Percentiles rank a stretch among this genome's conserved stretches.
Conservation (phyloP, 37 sponge, comb jelly and placozoan species). For the Oscarella lobularis region DNA sequence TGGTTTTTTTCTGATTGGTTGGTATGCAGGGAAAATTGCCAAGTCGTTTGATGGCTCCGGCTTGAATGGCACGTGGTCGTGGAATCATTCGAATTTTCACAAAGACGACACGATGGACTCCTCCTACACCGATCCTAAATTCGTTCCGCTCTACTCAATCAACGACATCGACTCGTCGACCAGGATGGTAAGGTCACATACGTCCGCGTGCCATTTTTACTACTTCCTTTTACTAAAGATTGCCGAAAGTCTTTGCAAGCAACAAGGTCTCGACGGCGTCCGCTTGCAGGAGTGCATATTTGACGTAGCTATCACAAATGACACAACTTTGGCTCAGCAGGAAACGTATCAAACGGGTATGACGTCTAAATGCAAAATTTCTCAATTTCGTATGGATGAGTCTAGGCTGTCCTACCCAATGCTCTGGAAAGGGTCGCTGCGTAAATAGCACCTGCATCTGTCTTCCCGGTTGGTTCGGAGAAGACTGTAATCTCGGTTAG, state of each 20-base stretch:
- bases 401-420: background rate
- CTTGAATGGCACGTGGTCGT: conserved; percentile 1
- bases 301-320: background rate
- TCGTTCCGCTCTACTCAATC: background rate
- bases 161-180: background rate
- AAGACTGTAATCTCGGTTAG: background rate
- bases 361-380: no score
- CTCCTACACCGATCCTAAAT: background rate
- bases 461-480: background rate
- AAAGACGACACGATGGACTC: background rate
- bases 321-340: background rate
- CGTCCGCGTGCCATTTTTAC: background rate
- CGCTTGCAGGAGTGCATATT: background rate
- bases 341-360: background rate
- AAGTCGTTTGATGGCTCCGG: background rate
- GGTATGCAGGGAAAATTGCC: background rate
- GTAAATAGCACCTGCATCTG: background rate
- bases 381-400: no score
- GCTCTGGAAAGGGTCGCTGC: conserved; percentile 1
- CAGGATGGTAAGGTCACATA: background rate
- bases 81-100: background rate
- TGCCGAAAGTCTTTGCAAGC: background rate
- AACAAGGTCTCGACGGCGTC: background rate
- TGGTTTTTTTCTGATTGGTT: no score
- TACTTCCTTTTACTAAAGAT: no score